Evolutionary conservation across 2,888 invertebrate species (phyloP), one percentile per base, ranked within the genome.

Genomic region (Eurois occulta): DNA sequence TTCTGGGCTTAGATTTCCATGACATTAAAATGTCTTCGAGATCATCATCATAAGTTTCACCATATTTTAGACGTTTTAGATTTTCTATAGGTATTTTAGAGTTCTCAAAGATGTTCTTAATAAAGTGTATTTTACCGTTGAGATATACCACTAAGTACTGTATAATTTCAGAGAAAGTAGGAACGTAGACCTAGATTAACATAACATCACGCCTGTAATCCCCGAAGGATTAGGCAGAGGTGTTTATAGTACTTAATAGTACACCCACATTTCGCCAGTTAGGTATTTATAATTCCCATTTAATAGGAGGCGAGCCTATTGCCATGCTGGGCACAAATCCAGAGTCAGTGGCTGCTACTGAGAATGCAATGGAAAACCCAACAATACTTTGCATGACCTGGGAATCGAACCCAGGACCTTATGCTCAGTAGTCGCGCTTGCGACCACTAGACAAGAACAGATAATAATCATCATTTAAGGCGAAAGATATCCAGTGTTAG

Each of bases 1-100:
- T 71, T 73, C 66, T 67, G 70, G 41, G 35, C 41, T 79, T 71
- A 55, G 7, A 55, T 79, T 70, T 64, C 67, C 13, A 38, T 41
- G 74, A 85, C 66, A 66, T 73, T 85, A 80, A 69, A 80, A 85
- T 73, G 67, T 80, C 68, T 80, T 65, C 52, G 21, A 69, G 78
- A 80, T 84, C 41, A 83, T 83, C 64, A 55, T 83, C 32, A 64
- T 48, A 75, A 28, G 32, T 68, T 64, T 58, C 68, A 32, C 58
- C 41, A 78, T 83, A 10, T 83, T 80, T 83, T 41, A 64, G 55
- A 66, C 24, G 24, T 65, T 65, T 13, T 52, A 65, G 4, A 41
- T 41, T 16, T n/a, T 65, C 18, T n/a, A 41, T 65, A 16, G 41
- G 41, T 18, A 65, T 41, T 41, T 65, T 41, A n/a, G 41, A 41